Base-by-base conservation (phyloP, 2,888 invertebrate genomes). In the Pterostichus niger region DNA sequence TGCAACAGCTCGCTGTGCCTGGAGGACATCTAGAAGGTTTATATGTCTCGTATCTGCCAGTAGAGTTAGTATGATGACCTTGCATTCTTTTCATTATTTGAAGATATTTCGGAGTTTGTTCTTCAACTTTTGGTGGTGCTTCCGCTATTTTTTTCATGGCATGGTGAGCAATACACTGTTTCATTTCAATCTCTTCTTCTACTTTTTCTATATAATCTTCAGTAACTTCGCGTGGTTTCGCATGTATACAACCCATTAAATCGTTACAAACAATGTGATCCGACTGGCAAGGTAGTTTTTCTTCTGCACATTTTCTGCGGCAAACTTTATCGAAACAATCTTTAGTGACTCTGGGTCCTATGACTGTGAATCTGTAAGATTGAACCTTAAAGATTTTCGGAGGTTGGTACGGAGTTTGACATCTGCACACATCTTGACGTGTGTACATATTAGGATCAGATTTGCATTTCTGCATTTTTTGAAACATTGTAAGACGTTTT, bases 111-210 rank as follows among this genome's bases (percentile, higher is more conserved):
- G 68, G 68, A 17, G 13, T 13, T 17, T 17, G 15, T 15, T 71
- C 44, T 13, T 71, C 44, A 13, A 33, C n/a, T n/a, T 15, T 46
- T 71, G 11, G 15, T 17, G 10, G n/a, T 0, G 35, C 10, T 13
- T 64, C n/a, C 6, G 15, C 7, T 4, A 64, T 35, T 64, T 13
- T 6, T 35, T 35, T 64, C 40, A 40, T 35, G 31, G 13, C 35
- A 7, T 64, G n/a, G 6, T 33, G n/a, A 6, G 64, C 31, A 13
- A 35, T 40, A 7, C 35, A 35, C 17, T 71, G n/a, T 17, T 71
- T 71, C 10, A 17, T 40, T 44, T 71, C 44, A 71, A 71, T 71
- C 44, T 44, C 15, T 15, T 71, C 68, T 44, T 71, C 68, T 9
- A 71, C 44, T 9, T 44, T 9, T 2, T 44, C 40, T 11, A 71